Evolutionary conservation across 2,888 invertebrate genomes (phyloP), one percentile per base, ranked within the genome.

Genomic region (Thelaira solivaga): DNA sequence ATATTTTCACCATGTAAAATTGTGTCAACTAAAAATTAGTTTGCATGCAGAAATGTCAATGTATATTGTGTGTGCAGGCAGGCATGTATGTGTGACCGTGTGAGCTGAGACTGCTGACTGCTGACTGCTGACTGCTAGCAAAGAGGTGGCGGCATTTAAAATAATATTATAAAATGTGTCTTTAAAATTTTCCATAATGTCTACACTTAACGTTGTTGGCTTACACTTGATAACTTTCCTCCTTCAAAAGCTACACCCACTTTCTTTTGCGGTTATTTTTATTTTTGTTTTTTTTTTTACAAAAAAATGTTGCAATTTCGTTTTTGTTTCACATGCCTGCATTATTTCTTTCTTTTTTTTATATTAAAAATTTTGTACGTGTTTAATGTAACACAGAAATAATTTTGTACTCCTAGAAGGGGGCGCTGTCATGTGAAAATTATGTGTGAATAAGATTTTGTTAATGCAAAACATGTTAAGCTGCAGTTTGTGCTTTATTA

Each of bases 381-480:
- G 73, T 51, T 67, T 59, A 67, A 67, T 65, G 49, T 51, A 34
- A 67, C 51, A 67, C 22, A 29, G 29, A 59, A 57, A 65, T 57
- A 57, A 51, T 43, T 43, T 34, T 36, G 57, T 53, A 55, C 31
- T 64, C 64, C 18, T 36, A 49, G 65, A 29, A 26, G 31, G 34
- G 39, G 43, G 41, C 47, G 26, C 41, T 55, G 61, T 55, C 65
- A 76, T 72, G 47, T 72, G 47, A 65, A 72, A 76, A 76, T 72
- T 67, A 61, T 71, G 53, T 74, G 59, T 26, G 59, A 74, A 74
- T 43, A 51, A 71, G 59, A 59, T 65, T 67, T 74, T 74, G 51
- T 51, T 26, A 62, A 74, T 74, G 73, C 65, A 67, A 74, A 67
- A 61, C 73, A 74, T 74, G 67, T 61, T 67, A 45, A 36, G 59